Conservation (phyloP, 2,113 vertebrate genomes). For the Fregetta grallaria region DNA sequence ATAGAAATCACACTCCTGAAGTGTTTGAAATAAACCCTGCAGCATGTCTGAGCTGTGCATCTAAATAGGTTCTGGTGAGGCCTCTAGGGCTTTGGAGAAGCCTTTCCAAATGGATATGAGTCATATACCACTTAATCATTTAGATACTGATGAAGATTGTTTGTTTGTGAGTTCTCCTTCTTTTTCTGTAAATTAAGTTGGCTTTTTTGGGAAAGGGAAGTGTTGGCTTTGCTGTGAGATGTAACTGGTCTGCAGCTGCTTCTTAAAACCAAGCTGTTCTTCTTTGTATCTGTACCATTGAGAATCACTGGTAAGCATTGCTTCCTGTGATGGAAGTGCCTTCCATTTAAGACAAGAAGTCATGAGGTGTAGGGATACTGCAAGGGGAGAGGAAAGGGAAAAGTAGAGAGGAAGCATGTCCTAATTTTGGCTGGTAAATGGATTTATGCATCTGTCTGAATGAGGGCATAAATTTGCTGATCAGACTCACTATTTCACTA, state of each 20-base stretch:
- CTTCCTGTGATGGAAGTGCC: background rate
- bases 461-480: background rate
- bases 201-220: background rate
- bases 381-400: background rate
- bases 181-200: background rate
- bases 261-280: background rate
- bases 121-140: conserved; percentile 14
- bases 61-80: background rate
- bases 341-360: background rate
- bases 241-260: background rate
- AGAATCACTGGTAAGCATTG: background rate
- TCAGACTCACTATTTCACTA: background rate
- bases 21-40: conserved; percentile 12
- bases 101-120: conserved; percentile 15
- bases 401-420: background rate
- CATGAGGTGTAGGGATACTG: background rate
- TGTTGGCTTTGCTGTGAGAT: background rate
- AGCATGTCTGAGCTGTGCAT: background rate
- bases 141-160: background rate
- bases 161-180: background rate
- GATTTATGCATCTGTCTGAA: background rate
- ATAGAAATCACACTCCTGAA: background rate
- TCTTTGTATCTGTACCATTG: background rate
- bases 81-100: background rate
- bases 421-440: background rate